These are phyloP conservation scores for Holotrichia oblita DNA, from an alignment of 1,140 invertebrate species.

Conservation along the genomic window DNA sequence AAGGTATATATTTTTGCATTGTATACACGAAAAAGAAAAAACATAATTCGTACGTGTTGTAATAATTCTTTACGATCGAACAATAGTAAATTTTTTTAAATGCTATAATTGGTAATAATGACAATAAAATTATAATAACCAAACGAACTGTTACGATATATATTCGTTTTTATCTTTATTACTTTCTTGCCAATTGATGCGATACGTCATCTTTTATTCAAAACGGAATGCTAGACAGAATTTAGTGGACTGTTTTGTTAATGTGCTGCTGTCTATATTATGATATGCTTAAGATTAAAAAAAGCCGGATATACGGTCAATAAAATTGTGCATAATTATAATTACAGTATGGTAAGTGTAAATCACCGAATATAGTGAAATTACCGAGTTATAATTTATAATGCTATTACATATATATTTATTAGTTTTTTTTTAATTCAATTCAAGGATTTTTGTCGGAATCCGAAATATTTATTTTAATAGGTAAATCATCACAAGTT, in stretches of 20 bases:
- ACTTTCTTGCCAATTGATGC: neutral
- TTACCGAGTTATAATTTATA: too few species aligned
- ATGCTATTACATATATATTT: too few species aligned
- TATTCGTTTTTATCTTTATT: conserved; percentile 21
- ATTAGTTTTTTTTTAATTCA: too few species aligned
- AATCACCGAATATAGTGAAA: too few species aligned
- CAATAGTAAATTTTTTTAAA: conserved; percentile 18
- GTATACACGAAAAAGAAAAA: neutral
- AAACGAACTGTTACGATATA: neutral
- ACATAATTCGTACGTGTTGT: neutral
- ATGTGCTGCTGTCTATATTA: neutral
- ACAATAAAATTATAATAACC: conserved; percentile 37
- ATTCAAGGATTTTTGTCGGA: too few species aligned
- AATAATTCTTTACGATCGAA: too few species aligned
- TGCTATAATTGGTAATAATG: conserved; percentile 32
- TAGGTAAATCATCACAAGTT: too few species aligned
- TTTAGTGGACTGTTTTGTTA: neutral
- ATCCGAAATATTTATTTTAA: too few species aligned
- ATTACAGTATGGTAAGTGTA: too few species aligned
- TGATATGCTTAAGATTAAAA: neutral
- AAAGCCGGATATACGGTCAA: conserved; percentile 4
- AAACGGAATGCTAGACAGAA: neutral
- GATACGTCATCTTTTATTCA: neutral
- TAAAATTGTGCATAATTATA: neutral
- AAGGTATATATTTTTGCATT: conserved; percentile 11